These are phyloP conservation scores for Brenthis hecate DNA, from an alignment of 2,888 invertebrate genomes.

Conservation along the genomic window DNA sequence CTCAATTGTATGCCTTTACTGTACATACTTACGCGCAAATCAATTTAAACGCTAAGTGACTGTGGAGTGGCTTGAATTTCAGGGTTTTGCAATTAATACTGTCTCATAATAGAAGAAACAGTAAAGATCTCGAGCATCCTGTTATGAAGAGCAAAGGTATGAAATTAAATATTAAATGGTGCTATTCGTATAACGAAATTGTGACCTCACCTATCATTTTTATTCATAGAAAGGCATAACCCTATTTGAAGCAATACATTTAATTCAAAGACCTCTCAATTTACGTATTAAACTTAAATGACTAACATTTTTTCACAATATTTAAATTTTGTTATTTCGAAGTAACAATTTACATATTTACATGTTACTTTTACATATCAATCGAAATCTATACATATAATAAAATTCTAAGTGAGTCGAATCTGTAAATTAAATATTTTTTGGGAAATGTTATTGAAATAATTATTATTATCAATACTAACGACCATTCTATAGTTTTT, in stretches of 20 bases:
- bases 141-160: not conserved
- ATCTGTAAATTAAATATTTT: too few relatives aligned
- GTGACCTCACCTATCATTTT: not conserved
- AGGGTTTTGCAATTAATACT: constrained; percentile 17
- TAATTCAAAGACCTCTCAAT: not conserved
- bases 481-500: too few relatives aligned
- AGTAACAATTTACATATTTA: too few relatives aligned
- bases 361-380: too few relatives aligned
- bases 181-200: constrained; percentile 17
- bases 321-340: too few relatives aligned
- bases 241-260: too few relatives aligned
- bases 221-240: not conserved
- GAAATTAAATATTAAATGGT: constrained; percentile 16
- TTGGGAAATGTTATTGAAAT: too few relatives aligned
- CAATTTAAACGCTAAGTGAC: constrained; percentile 38
- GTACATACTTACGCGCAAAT: constrained; percentile 28
- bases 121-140: not conserved
- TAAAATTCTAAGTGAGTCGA: too few relatives aligned
- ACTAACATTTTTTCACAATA: too few relatives aligned
- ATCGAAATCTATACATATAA: too few relatives aligned
- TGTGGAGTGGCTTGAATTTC: constrained; percentile 34
- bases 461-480: too few relatives aligned
- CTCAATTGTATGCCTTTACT: constrained; percentile 21
- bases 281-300: too few relatives aligned
- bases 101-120: constrained; percentile 9